Conservation (phyloP, 2,888 invertebrate genomes). For the Pharmacophagus antenor region DNA sequence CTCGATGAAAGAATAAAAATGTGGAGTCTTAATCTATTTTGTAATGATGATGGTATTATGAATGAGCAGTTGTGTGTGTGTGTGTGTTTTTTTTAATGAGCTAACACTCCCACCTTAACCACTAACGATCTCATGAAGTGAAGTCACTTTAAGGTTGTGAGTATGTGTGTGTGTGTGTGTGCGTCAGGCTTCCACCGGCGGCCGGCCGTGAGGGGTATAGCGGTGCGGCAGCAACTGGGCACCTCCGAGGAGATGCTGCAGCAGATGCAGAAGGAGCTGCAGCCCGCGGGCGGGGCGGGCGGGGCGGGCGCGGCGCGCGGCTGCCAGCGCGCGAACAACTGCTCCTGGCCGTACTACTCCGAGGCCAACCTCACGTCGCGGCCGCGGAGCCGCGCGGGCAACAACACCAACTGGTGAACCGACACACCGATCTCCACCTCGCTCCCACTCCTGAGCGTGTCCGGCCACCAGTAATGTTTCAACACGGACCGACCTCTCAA, state of each 20-base stretch:
- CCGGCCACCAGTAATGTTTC: too few relatives aligned
- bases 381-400: constrained; percentile 66
- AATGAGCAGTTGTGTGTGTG: too few relatives aligned
- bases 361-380: constrained; percentile 77
- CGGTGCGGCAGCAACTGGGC: constrained; percentile 88
- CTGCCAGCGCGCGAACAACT: constrained; percentile 64
- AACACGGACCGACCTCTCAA: too few relatives aligned
- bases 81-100: too few relatives aligned
- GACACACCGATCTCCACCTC: too few relatives aligned
- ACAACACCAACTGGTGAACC: constrained; percentile 63
- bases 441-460: too few relatives aligned
- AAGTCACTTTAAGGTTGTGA: too few relatives aligned
- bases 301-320: constrained; percentile 54
- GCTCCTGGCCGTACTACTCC: constrained; percentile 85
- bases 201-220: constrained; percentile 93
- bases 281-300: constrained; percentile 55
- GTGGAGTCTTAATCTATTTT: too few relatives aligned
- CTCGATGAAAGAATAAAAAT: too few relatives aligned
- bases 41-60: too few relatives aligned
- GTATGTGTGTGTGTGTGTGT: background rate
- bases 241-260: constrained; percentile 90
- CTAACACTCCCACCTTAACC: too few relatives aligned
- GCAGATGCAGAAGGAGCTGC: constrained; percentile 88
- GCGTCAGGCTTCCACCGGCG: constrained; percentile 86
- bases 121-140: too few relatives aligned